Conservation (phyloP, 2,113 vertebrate genomes). For the Jacana jacana region DNA sequence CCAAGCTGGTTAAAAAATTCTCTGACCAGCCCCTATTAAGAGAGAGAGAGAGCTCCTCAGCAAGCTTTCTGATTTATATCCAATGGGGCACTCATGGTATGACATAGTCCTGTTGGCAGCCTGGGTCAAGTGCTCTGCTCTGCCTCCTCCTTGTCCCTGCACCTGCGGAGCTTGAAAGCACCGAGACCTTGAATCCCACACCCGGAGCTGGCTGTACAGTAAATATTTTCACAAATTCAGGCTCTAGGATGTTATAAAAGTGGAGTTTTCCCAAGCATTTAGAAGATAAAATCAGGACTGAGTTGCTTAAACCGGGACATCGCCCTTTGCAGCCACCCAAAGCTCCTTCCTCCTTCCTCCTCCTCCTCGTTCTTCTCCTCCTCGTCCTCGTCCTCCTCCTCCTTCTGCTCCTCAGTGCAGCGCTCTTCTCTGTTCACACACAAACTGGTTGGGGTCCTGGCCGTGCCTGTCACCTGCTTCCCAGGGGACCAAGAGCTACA, state of each 20-base stretch:
- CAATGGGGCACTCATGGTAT: background rate
- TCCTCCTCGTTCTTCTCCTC: too few species aligned
- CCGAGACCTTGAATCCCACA: background rate
- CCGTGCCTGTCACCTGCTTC: rapidly evolving
- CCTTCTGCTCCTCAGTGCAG: too few species aligned
- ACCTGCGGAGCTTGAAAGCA: background rate
- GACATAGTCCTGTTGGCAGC: background rate
- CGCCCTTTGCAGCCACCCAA: background rate
- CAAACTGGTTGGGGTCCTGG: background rate
- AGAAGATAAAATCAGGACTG: background rate
- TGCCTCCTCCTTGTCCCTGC: background rate
- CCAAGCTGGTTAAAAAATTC: background rate
- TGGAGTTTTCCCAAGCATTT: background rate
- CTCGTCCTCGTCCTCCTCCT: background rate
- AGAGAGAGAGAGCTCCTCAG: background rate
- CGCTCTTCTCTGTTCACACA: background rate
- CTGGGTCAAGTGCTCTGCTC: background rate
- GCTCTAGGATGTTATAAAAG: background rate
- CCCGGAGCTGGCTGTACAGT: background rate
- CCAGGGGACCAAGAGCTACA: background rate
- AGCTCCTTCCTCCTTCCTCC: background rate
- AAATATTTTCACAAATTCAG: background rate
- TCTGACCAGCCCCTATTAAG: background rate
- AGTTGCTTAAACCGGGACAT: background rate
- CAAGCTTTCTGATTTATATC: background rate